These are phyloP conservation scores for Catharus ustulatus DNA, from an alignment of 2,797 vertebrate species.

Conservation along the genomic window DNA sequence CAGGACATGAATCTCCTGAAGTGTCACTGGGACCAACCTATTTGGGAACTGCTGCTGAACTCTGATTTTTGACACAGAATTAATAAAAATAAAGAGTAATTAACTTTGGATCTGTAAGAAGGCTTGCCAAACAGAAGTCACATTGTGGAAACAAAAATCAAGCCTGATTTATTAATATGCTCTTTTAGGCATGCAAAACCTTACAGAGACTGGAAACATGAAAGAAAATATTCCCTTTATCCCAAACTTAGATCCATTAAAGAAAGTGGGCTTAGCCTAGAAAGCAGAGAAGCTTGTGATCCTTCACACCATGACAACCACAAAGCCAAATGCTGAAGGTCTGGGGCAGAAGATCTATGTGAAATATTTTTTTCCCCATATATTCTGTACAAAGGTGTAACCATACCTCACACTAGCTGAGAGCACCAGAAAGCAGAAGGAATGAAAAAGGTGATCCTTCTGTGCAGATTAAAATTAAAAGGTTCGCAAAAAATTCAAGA, in stretches of 20 bases:
- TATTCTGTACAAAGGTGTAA: neutral
- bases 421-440: neutral
- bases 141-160: neutral
- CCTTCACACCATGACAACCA: neutral
- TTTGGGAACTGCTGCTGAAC: neutral
- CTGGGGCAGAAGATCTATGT: neutral
- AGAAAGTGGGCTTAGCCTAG: neutral
- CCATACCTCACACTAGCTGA: neutral
- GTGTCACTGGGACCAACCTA: neutral
- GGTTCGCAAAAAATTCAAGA: neutral
- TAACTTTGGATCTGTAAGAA: neutral
- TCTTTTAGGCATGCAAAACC: neutral
- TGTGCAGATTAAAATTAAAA: neutral
- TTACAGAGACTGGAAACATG: neutral
- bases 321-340: neutral
- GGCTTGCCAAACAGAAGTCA: neutral
- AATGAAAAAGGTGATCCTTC: neutral
- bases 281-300: neutral
- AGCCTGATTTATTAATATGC: neutral
- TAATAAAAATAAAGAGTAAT: neutral
- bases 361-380: neutral
- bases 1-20: neutral
- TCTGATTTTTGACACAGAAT: neutral
- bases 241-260: neutral
- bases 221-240: neutral